Conservation (phyloP, 37 sponge, comb jelly and placozoan species). For the Ephydatia muelleri region DNA sequence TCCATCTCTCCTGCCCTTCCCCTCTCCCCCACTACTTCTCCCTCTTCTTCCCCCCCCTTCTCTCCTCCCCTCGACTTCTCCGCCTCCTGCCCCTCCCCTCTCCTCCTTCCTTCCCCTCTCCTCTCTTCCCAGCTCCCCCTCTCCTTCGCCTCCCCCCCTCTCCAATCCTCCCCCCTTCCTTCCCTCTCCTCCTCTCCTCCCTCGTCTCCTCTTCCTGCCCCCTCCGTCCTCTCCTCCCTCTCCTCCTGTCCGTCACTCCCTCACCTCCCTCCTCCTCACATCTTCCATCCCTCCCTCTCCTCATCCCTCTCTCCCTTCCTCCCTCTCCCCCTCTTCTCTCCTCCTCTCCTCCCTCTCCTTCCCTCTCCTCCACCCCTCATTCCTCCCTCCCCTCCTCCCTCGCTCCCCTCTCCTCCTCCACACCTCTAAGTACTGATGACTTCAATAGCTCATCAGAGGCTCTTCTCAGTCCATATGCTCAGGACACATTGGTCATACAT, state of each 20-base stretch:
- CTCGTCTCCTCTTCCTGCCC: background rate
- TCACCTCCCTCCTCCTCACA: background rate
- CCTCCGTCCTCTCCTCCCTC: background rate
- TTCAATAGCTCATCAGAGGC: background rate
- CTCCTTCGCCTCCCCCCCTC: background rate
- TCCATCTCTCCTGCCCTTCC: background rate
- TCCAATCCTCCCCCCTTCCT: constrained; percentile 9
- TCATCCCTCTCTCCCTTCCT: background rate
- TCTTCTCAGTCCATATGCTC: background rate
- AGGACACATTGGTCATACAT: constrained; percentile 55
- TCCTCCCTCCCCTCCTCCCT: constrained; percentile 71
- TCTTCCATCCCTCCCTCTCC: background rate
- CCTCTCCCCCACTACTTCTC: background rate
- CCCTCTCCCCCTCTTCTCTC: background rate
- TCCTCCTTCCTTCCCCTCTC: background rate
- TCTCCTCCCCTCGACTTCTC: background rate
- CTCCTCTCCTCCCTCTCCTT: background rate
- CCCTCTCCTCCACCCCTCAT: background rate
- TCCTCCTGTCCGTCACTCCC: background rate
- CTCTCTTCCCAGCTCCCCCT: background rate
- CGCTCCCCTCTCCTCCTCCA: constrained; percentile 81
- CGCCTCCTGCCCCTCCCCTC: background rate
- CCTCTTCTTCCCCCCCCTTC: constrained; percentile 4
- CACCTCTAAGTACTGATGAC: background rate
- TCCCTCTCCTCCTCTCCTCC: background rate